Evolutionary conservation across 2,113 vertebrate genomes (phyloP).

Genomic region (Platanista minor): DNA sequence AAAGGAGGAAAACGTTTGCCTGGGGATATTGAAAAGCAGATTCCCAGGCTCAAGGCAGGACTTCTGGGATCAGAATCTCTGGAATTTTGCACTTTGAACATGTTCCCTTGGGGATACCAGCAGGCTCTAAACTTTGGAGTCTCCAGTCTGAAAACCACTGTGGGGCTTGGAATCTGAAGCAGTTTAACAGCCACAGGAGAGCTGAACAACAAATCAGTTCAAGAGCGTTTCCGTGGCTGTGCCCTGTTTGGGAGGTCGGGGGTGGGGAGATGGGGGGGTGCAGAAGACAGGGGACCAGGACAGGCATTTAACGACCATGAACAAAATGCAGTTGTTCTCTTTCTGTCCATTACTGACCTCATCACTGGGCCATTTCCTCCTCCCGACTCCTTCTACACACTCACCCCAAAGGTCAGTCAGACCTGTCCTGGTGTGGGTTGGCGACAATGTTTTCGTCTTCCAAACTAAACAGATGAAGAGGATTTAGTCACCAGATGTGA

Average conservation of each 20-base stretch:
- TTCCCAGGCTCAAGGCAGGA: background rate
- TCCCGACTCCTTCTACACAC: background rate
- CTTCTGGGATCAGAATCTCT: conserved; percentile 15
- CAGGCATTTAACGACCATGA: background rate
- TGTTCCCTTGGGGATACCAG: conserved; percentile 4
- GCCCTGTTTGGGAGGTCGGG: background rate
- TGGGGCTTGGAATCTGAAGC: background rate
- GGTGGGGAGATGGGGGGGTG: background rate
- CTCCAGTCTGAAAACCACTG: background rate
- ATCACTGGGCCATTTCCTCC: background rate
- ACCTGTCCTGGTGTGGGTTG: background rate
- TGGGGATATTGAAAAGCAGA: background rate
- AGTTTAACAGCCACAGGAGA: background rate
- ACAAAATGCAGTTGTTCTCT: background rate
- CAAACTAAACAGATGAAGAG: conserved; percentile 10
- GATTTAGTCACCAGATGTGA: conserved; percentile 38
- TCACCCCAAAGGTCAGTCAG: background rate
- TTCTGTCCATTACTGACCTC: background rate
- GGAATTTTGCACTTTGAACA: conserved; percentile 62
- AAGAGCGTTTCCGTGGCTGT: background rate
- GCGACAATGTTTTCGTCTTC: background rate
- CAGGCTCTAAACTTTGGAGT: background rate
- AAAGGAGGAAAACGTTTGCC: background rate
- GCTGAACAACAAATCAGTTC: conserved; percentile 27
- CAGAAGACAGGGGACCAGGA: background rate